Conservation (phyloP, 2,113 vertebrate genomes). For the Boleophthalmus pectinirostris region DNA sequence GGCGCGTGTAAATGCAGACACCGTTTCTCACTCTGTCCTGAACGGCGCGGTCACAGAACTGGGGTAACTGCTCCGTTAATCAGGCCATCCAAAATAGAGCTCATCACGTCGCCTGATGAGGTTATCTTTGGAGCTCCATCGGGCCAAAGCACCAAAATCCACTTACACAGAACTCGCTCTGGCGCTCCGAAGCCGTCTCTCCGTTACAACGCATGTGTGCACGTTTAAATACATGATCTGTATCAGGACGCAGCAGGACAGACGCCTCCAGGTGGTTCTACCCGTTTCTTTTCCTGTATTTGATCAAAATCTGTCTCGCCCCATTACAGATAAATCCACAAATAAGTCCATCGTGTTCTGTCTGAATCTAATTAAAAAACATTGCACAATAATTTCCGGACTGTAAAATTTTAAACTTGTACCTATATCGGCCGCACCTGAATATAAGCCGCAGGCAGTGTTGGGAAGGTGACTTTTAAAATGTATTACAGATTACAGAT, state of each 20-base stretch:
- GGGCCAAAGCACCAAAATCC: slow-evolving; percentile 53
- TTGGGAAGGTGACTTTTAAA: too few relatives aligned
- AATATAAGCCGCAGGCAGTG: too few relatives aligned
- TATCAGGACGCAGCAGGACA: slow-evolving; percentile 33
- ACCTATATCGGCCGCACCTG: too few relatives aligned
- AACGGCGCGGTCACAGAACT: slow-evolving; percentile 51
- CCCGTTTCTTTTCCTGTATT: too few relatives aligned
- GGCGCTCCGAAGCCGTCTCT: slow-evolving; percentile 30
- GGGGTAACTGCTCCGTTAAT: slow-evolving; percentile 64
- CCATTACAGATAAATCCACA: too few relatives aligned
- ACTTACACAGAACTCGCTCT: slow-evolving; percentile 38
- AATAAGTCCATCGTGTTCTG: too few relatives aligned
- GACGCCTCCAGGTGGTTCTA: slow-evolving; percentile 9
- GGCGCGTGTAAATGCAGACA: slow-evolving; percentile 1
- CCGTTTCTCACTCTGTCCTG: slow-evolving; percentile 26
- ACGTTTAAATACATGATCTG: slow-evolving; percentile 40
- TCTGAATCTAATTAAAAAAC: too few relatives aligned
- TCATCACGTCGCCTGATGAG: slow-evolving; percentile 68
- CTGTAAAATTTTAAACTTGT: too few relatives aligned
- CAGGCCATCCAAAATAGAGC: slow-evolving; percentile 72
- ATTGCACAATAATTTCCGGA: too few relatives aligned
- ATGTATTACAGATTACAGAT: too few relatives aligned
- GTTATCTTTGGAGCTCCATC: slow-evolving; percentile 65
- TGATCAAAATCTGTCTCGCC: too few relatives aligned
- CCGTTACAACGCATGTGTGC: slow-evolving; percentile 32